Conservation (phyloP, 2,113 vertebrate species). For the Speoplatyrhinus poulsoni region DNA sequence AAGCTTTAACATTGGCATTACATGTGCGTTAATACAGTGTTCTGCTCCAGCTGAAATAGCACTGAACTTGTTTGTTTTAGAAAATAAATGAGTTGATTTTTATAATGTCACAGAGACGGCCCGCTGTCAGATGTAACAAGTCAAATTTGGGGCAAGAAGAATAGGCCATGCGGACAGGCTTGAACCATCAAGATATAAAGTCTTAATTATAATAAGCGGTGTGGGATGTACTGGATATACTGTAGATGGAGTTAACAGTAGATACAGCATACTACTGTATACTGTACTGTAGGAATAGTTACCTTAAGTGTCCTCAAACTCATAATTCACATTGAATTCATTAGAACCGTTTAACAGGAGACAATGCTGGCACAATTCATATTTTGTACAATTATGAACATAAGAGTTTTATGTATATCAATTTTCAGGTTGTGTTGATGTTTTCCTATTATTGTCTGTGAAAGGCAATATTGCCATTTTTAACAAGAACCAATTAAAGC, state of each 20-base stretch:
- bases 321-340: conserved; percentile 38
- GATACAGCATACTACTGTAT: conserved; percentile 31
- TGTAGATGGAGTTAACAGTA: conserved; percentile 46
- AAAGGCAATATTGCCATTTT: conserved; percentile 44
- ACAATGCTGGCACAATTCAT: neutral
- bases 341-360: conserved; percentile 34
- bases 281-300: neutral
- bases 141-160: conserved; percentile 29
- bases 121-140: conserved; percentile 25
- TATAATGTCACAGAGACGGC: conserved; percentile 20
- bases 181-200: too few species aligned
- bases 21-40: too few species aligned
- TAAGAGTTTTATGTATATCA: too few species aligned
- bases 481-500: conserved; percentile 75
- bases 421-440: too few species aligned
- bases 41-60: neutral
- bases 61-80: conserved; percentile 23
- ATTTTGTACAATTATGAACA: too few species aligned
- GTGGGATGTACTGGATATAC: conserved; percentile 23
- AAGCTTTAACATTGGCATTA: neutral
- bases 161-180: neutral
- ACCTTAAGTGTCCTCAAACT: conserved; percentile 50
- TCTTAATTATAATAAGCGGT: conserved; percentile 9
- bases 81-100: conserved; percentile 53
- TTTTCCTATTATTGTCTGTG: too few species aligned